Percentiles rank a stretch among this genome's conserved stretches.
Evolutionary conservation across 1,140 invertebrate species (phyloP).

Genomic region (Bicyclus anynana): DNA sequence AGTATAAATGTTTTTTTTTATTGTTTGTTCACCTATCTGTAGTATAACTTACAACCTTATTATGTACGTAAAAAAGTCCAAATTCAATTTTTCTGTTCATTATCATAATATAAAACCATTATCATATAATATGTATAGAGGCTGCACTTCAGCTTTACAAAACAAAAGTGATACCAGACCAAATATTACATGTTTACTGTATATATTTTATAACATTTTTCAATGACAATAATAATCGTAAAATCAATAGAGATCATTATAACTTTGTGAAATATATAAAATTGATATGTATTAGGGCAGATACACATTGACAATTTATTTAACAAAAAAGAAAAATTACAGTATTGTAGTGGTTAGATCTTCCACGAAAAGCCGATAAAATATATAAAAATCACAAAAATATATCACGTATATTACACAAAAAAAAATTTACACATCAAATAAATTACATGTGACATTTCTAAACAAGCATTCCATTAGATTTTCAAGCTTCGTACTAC

Average conservation of each 20-base stretch:
- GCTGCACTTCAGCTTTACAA: not conserved
- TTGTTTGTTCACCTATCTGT: constrained; percentile 6
- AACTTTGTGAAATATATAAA: constrained; percentile 48
- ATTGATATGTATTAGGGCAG: constrained; percentile 64
- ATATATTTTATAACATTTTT: not conserved
- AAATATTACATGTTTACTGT: constrained; percentile 13
- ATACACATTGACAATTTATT: constrained; percentile 15
- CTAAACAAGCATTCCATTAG: constrained; percentile 22
- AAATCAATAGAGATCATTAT: constrained; percentile 52
- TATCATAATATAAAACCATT: constrained; percentile 13
- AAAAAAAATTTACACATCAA: constrained; percentile 26
- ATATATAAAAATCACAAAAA: constrained; percentile 23
- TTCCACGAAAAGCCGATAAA: constrained; percentile 19
- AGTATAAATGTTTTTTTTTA: constrained; percentile 10
- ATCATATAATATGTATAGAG: not conserved
- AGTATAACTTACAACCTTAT: constrained; percentile 20
- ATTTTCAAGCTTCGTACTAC: constrained; percentile 1
- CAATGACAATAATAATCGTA: constrained; percentile 15
- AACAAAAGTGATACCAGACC: constrained; percentile 20
- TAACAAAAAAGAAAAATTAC: constrained; percentile 20
- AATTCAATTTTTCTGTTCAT: constrained; percentile 8
- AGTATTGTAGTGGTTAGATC: constrained; percentile 4
- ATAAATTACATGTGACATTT: constrained; percentile 25
- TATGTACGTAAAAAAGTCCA: constrained; percentile 20
- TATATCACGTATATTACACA: constrained; percentile 25